Conservation (phyloP, 2,113 vertebrate species). For the Catharus fuscescens region DNA sequence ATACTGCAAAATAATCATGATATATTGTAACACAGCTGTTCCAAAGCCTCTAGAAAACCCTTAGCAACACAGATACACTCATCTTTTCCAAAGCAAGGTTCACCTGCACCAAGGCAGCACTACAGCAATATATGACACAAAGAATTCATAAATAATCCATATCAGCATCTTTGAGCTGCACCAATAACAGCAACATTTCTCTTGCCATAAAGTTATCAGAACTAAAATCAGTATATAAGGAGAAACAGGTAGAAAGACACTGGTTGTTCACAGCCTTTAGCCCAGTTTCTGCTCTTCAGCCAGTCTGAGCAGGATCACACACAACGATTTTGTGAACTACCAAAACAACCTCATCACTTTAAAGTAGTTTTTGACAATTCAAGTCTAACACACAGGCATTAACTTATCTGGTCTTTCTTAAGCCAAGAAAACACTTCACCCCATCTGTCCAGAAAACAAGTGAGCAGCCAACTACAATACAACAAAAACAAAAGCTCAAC, state of each 20-base stretch:
- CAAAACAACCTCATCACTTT: not conserved
- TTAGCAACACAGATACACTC: not conserved
- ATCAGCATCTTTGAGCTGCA: not conserved
- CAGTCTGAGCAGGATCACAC: not conserved
- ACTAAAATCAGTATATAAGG: not conserved
- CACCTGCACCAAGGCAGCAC: too few relatives aligned
- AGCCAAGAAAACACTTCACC: not conserved
- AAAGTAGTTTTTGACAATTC: not conserved
- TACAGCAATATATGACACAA: not conserved
- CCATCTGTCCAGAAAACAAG: not conserved
- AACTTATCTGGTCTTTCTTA: not conserved
- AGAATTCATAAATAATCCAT: not conserved
- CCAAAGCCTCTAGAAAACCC: not conserved
- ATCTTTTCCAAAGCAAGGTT: not conserved
- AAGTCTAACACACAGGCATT: not conserved
- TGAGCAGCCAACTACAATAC: not conserved
- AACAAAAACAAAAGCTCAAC: not conserved
- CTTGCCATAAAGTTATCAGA: not conserved
- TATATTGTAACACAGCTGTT: not conserved
- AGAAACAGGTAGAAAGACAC: not conserved
- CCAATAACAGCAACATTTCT: not conserved
- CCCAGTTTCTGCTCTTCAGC: not conserved
- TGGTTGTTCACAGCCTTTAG: not conserved
- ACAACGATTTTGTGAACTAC: not conserved
- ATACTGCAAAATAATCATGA: not conserved